Evolutionary conservation across 2,113 vertebrate genomes (phyloP).

Genomic region (Phyllostomus hastatus): DNA sequence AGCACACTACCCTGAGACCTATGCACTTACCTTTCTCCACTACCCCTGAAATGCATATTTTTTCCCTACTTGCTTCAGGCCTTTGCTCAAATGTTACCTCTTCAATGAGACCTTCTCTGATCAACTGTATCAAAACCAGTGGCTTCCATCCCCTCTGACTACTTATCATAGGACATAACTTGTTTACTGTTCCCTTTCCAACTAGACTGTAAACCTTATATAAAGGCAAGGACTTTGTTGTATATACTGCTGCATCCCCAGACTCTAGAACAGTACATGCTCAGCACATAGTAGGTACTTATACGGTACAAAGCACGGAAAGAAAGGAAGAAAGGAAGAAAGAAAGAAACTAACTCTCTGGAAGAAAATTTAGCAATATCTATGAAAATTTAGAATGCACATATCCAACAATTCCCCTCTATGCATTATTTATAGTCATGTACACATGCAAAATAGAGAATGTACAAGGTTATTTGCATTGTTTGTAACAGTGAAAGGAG

Average conservation of each 20-base stretch:
- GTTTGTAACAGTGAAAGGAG: background rate
- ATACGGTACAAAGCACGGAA: background rate
- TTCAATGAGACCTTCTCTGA: background rate
- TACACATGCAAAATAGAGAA: background rate
- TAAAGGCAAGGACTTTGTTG: background rate
- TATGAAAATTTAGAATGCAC: conserved; percentile 13
- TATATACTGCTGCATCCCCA: background rate
- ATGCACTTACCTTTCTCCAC: background rate
- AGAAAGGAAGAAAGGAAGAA: background rate
- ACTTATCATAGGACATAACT: background rate
- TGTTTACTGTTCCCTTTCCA: background rate
- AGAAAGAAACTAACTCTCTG: background rate
- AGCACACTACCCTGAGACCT: background rate
- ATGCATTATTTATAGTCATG: background rate
- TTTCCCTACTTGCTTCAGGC: background rate
- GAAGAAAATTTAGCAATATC: background rate
- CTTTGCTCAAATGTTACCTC: background rate
- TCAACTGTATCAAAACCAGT: background rate
- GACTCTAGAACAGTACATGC: background rate
- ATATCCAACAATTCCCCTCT: background rate
- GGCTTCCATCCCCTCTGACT: background rate
- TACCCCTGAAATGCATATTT: background rate
- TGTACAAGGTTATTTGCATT: background rate
- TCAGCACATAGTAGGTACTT: background rate
- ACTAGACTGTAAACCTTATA: background rate